Evolutionary conservation across 2,888 invertebrate species (phyloP), one percentile per base, ranked within the genome.

Genomic region (Apamea monoglypha): DNA sequence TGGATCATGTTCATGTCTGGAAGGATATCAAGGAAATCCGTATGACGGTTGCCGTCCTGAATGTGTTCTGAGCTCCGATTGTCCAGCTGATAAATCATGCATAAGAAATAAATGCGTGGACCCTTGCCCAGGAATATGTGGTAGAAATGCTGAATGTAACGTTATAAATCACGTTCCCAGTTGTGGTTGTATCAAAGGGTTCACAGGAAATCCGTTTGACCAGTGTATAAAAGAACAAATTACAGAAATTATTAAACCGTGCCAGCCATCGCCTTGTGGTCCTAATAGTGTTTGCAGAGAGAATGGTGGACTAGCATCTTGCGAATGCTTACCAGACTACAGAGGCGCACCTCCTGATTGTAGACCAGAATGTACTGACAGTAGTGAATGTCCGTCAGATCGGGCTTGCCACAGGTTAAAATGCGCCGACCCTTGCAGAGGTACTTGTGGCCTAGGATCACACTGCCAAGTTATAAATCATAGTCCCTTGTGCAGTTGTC

Each of bases 91-190:
- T 91, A 98, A 98, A 93, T 98, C 98, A 67, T 99, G 99, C 91
- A 97, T 98, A 67, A 97, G 98, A 90, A 98, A 98, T 92, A 98
- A 98, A 94, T 99, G 99, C 92, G 97, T 97, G 74, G 98, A 99
- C 96, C 99, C 99, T 66, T 99, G 99, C 90, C 98, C 98, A 25
- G 98, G 98, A 82, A 97, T 98, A 80, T 99, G 99, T 92, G 99
- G 99, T 12, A 97, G 97, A 76, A 98, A 98, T 92, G 98, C 99
- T 4, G 98, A 98, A 92, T 99, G 99, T 92, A 97, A 98, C 67
- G 98, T 98, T 7, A 97, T 98, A 25, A 98, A 98, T 93, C 99
- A 99, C 92, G 97, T 98, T 68, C 99, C 99, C n/a, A 98, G 98
- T 69, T 99, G 99, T 93, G 98, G 98, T 12, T 99, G 99, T 91